phyloP scores from a whole-genome alignment of 2,888 invertebrate species.

The Amphipyra berbera region DNA sequence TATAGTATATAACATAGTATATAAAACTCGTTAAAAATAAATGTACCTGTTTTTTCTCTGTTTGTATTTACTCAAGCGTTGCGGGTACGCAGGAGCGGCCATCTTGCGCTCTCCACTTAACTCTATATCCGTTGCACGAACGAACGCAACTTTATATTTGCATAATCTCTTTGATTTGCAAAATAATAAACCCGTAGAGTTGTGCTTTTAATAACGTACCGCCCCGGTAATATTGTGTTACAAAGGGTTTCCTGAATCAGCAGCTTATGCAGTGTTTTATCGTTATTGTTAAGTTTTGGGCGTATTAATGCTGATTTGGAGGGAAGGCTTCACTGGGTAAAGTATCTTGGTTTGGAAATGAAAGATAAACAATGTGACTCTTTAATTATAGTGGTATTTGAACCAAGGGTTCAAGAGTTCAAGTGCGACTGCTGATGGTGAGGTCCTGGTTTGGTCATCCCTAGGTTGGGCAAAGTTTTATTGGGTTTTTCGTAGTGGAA shows the following conservation, averaged over 20 bases:
- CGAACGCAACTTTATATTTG: slow-evolving; percentile 54
- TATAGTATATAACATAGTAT: too few relatives aligned
- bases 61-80: too few relatives aligned
- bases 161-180: slow-evolving; percentile 77
- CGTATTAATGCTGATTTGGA: slow-evolving; percentile 17
- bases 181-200: slow-evolving; percentile 66
- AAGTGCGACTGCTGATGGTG: too few relatives aligned
- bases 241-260: slow-evolving; percentile 37
- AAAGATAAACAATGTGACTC: slow-evolving; percentile 29
- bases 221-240: slow-evolving; percentile 31
- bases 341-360: slow-evolving; percentile 11
- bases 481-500: too few relatives aligned
- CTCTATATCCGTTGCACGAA: slow-evolving; percentile 13
- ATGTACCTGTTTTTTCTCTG: too few relatives aligned
- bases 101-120: slow-evolving; percentile 11
- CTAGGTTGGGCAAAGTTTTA: too few relatives aligned
- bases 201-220: neutral
- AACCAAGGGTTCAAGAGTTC: too few relatives aligned
- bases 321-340: neutral
- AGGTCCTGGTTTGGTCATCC: too few relatives aligned
- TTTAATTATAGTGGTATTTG: neutral
- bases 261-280: slow-evolving; percentile 29
- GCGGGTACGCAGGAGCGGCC: neutral
- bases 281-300: slow-evolving; percentile 26
- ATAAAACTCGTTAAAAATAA: too few relatives aligned